Evolutionary conservation across 2,113 vertebrate genomes (phyloP), one percentile per base, ranked within the genome.

Genomic region (Trogon surrucura): DNA sequence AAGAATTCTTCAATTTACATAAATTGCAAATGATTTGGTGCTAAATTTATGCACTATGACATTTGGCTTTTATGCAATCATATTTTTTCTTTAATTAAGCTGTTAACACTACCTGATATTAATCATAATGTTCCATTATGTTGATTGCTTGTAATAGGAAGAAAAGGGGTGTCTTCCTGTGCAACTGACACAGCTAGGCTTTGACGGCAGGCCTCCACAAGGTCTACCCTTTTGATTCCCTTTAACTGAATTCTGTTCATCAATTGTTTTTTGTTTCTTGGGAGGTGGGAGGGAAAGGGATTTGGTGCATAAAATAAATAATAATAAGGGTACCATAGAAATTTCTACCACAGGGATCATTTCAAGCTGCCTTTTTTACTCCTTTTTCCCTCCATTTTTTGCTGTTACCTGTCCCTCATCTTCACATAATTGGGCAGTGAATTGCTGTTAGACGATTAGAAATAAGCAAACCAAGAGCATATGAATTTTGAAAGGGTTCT

Each of bases 91-190:
- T 98, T 98, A 97, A 98, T 98, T 98, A 98, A 99, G 98, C 98
- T 99, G 99, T 99, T 99, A 98, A 98, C 98, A 98, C 98, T 99
- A 98, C 98, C 98, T 99, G 99, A 99, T 99, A 99, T 99, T 99
- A 99, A 99, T 99, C 99, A 98, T 98, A 99, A 99, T 99, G 99
- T 99, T 99, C 99, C 99, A 99, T 99, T 99, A 99, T 99, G 99
- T 99, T 99, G 99, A 99, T 99, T 99, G 99, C 99, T 99, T 99
- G 99, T 99, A 99, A 99, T 99, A 99, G 99, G 99, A 99, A 99
- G 99, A 99, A 99, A 99, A 99, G 99, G 98, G 99, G 99, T 99
- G 99, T 99, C 99, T 99, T 99, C 99, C 99, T 99, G 99, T 99
- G 99, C 99, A 98, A 98, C 99, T 99, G 99, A 99, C 99, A 99